Evolutionary conservation across 1,140 invertebrate species (phyloP), one percentile per base, ranked within the genome.

Genomic region (Drosophila baimaii): DNA sequence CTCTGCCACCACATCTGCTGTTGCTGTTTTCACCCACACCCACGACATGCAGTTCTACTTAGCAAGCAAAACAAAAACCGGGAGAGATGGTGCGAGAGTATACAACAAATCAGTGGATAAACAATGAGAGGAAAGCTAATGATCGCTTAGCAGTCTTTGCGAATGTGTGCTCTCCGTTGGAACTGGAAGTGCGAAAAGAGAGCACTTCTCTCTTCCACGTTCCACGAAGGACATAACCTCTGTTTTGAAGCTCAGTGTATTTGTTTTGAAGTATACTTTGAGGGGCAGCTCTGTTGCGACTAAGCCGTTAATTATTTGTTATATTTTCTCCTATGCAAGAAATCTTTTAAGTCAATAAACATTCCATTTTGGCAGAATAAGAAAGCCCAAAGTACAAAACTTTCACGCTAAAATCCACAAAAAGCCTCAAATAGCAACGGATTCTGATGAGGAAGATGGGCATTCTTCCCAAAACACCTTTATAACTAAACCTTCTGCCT

Each of bases 61-160:
- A 54, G 61, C 73, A 77, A 73, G 55, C 73, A 77, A 77, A 66
- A 79, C 74, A 85, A 86, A 80, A 70, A 47, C 43, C 54, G 33
- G 13, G 37, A 47, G 17, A 47, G 27, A 19, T 19, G 19, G 12
- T 13, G 57, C 23, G 39, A 41, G 44, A 13, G 35, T 69, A 52
- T 59, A 33, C 35, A 52, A 33, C 39, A 56, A 49, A 37, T 23
- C 49, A 37, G 19, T 15, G 25, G 21, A 25, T 56, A 69, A 46
- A 59, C 23, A 65, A 65, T 21, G 29, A 25, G 21, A 15, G 52
- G 8, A 21, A 35, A 12, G 27, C 19, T 27, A 43, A 27, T 15
- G 65, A 70, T 49, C 68, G 41, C 39, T 12, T 33, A 27, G 66
- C 15, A 17, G 13, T n/a, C 21, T 12, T 21, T 8, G 37, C 5